Evolutionary conservation across 30 jellyfish, hydroid and myxozoan genomes (phyloP).

Genomic region (Turritopsis dohrnii): DNA sequence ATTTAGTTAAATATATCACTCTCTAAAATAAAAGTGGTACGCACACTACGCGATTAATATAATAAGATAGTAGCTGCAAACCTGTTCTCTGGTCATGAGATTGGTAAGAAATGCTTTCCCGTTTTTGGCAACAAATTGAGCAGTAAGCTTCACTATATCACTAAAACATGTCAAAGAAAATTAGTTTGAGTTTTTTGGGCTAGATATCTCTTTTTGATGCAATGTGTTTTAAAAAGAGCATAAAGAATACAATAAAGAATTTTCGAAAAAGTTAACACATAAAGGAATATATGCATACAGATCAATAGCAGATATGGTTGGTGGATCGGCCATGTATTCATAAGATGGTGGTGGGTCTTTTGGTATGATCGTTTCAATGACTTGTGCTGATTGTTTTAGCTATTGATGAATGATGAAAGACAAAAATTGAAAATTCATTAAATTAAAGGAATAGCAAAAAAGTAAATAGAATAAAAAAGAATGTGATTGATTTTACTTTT

Average conservation of each 20-base stretch:
- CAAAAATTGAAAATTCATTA: background rate
- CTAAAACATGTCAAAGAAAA: too few species aligned
- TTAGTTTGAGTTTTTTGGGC: too few species aligned
- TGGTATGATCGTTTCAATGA: slow-evolving; percentile 76
- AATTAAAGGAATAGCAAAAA: background rate
- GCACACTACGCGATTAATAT: too few species aligned
- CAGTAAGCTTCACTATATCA: slow-evolving; percentile 88
- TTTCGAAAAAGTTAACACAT: too few species aligned
- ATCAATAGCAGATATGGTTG: slow-evolving; percentile 89
- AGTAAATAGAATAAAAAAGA: background rate
- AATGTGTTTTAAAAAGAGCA: too few species aligned
- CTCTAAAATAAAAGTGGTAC: too few species aligned
- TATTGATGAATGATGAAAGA: background rate
- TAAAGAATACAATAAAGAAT: too few species aligned
- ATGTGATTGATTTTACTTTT: background rate
- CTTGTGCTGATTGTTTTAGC: slow-evolving; percentile 49
- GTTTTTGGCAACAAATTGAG: slow-evolving; percentile 96
- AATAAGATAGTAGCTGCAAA: background rate
- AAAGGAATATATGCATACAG: too few species aligned
- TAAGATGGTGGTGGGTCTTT: slow-evolving; percentile 93
- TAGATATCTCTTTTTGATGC: background rate
- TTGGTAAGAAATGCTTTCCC: slow-evolving; percentile 69
- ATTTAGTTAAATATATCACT: too few species aligned
- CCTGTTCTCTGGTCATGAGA: slow-evolving; percentile 37
- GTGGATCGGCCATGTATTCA: slow-evolving; percentile 82